These are phyloP conservation scores for Dendropsophus ebraccatus DNA, from an alignment of 2,113 vertebrate species.

Conservation along the genomic window DNA sequence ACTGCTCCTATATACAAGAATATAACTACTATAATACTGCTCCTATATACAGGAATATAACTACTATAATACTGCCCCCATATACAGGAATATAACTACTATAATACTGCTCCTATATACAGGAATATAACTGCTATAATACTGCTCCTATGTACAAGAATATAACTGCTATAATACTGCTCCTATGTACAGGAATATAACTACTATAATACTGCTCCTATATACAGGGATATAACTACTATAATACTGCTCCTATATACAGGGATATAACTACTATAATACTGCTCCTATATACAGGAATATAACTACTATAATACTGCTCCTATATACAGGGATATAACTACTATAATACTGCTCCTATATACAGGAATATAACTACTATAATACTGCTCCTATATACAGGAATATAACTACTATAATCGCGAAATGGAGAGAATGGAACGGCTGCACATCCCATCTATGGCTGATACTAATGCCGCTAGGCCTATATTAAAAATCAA, in stretches of 20 bases:
- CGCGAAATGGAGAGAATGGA: too few species aligned
- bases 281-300: neutral
- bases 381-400: neutral
- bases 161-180: slow-evolving; percentile 2
- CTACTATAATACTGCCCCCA: too few species aligned
- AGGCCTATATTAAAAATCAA: too few species aligned
- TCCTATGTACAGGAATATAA: neutral
- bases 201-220: neutral
- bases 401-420: slow-evolving; percentile 18
- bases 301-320: neutral
- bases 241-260: too few species aligned
- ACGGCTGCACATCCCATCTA: too few species aligned
- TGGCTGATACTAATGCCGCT: too few species aligned
- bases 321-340: neutral
- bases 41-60: too few species aligned
- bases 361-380: too few species aligned
- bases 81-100: neutral
- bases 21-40: too few species aligned
- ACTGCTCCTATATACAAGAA: too few species aligned
- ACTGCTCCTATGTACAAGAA: neutral
- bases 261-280: neutral
- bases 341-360: neutral
- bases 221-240: neutral
- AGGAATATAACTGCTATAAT: neutral
- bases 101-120: neutral